phyloP scores from a whole-genome alignment of 2,888 invertebrate species.

The Rosalia funebris region DNA sequence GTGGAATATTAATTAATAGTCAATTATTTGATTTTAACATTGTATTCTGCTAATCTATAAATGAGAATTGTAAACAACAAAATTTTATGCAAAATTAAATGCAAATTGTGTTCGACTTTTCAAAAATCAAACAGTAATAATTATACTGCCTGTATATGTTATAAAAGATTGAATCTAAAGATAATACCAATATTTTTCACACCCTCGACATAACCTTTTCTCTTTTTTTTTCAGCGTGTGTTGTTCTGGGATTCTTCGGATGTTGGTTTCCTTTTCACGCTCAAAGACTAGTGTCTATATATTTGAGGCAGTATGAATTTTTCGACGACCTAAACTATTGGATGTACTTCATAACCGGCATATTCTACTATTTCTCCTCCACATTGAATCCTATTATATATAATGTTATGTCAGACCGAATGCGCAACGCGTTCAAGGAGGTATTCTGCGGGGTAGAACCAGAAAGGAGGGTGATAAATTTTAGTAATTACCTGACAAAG shows the following conservation, averaged over 20 bases:
- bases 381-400: slow-evolving; percentile 89
- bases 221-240: slow-evolving; percentile 84
- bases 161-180: too few species aligned
- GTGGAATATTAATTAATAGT: too few species aligned
- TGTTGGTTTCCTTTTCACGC: slow-evolving; percentile 98
- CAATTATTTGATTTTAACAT: too few species aligned
- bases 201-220: slow-evolving; percentile 8
- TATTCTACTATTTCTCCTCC: slow-evolving; percentile 81
- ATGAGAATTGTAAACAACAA: too few species aligned
- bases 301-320: slow-evolving; percentile 73
- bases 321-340: slow-evolving; percentile 78
- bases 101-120: too few species aligned
- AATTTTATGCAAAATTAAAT: too few species aligned
- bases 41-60: too few species aligned
- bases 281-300: slow-evolving; percentile 86
- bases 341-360: slow-evolving; percentile 82
- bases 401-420: slow-evolving; percentile 81
- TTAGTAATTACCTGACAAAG: slow-evolving; percentile 21
- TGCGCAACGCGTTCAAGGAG: slow-evolving; percentile 80
- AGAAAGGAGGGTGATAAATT: slow-evolving; percentile 55
- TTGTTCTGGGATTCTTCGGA: slow-evolving; percentile 92
- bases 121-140: too few species aligned
- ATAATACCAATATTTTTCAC: too few species aligned
- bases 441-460: slow-evolving; percentile 73
- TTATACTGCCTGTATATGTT: too few species aligned